Evolutionary conservation across 2,113 vertebrate genomes (phyloP).

Genomic region (Loxodonta africana): DNA sequence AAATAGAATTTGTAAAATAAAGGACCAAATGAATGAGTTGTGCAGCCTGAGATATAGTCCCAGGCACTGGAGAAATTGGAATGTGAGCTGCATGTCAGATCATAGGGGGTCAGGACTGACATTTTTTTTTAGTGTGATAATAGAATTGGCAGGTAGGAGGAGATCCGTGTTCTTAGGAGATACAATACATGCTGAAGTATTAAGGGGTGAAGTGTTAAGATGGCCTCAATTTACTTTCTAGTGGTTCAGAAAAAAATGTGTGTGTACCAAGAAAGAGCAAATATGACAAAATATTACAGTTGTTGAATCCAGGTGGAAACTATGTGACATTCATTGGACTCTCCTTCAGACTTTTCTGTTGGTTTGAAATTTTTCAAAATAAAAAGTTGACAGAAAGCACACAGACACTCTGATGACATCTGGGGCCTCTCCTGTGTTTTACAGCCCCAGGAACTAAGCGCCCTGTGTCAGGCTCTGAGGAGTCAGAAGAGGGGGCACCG

Average conservation of each 20-base stretch:
- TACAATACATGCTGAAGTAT: not conserved
- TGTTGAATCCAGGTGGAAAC: not conserved
- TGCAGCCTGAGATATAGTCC: not conserved
- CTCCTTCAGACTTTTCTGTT: too few relatives aligned
- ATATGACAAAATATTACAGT: too few relatives aligned
- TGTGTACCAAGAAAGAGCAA: too few relatives aligned
- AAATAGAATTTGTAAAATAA: not conserved
- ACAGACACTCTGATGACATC: not conserved
- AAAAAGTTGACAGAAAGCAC: not conserved
- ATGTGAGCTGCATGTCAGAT: fast-evolving
- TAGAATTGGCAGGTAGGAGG: fast-evolving
- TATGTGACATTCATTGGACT: not conserved
- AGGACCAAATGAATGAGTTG: not conserved
- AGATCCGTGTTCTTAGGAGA: not conserved
- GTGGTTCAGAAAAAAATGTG: not conserved
- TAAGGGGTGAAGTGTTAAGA: not conserved
- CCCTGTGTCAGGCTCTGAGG: not conserved
- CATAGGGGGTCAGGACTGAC: fast-evolving
- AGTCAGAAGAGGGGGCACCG: fast-evolving
- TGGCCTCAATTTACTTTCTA: not conserved
- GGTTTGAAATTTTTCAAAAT: not conserved
- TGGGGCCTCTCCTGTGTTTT: too few relatives aligned
- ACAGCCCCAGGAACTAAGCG: not conserved
- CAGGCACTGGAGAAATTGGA: fast-evolving
- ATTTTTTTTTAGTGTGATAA: too few relatives aligned